Evolutionary conservation across 2,113 vertebrate genomes (phyloP), one percentile per base, ranked within the genome.

Genomic region (Pelobates fuscus): DNA sequence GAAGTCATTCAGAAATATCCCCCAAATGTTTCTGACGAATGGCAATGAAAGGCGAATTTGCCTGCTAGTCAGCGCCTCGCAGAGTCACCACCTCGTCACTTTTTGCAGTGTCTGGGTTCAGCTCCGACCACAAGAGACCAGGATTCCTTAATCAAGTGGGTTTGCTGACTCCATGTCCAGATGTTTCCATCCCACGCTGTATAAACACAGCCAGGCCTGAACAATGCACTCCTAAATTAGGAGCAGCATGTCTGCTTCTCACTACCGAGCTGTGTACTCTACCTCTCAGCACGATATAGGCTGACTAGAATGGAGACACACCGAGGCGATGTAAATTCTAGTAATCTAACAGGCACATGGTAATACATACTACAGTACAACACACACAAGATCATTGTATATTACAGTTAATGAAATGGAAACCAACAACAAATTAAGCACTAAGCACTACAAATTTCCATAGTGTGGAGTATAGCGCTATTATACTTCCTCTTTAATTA

Each of bases 161-260:
- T 76, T 68, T 68, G 73, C 73, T 52, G 54, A 76, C 55, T 68
- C 65, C 64, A 59, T 68, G 55, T 76, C 73, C 73, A 76, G 73
- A 76, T 76, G 73, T 76, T 76, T 43, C 55, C 65, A 49, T 55
- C 73, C 73, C 61, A 76, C 73, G 73, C 73, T 68, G 11, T 67
- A 68, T 76, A 76, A 76, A 68, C 73, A 68, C 73, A 25, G 73
- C 55, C 20, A 58, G 24, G 73, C 26, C 73, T 20, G 54, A 76
- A 76, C 73, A 76, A 76, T 76, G 73, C 57, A 37, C n/a, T 32
- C 44, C 57, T 68, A 21, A 76, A 61, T 52, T 55, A 49, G 41
- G 37, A 29, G 11, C 66, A 60, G 37, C 63, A 4, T 24, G n/a
- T 59, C 63, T 49, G 52, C 32, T 0, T 1, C 14, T 25, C 43